phyloP scores from a whole-genome alignment of 2,888 invertebrate species.

The Tridacna gigas region DNA sequence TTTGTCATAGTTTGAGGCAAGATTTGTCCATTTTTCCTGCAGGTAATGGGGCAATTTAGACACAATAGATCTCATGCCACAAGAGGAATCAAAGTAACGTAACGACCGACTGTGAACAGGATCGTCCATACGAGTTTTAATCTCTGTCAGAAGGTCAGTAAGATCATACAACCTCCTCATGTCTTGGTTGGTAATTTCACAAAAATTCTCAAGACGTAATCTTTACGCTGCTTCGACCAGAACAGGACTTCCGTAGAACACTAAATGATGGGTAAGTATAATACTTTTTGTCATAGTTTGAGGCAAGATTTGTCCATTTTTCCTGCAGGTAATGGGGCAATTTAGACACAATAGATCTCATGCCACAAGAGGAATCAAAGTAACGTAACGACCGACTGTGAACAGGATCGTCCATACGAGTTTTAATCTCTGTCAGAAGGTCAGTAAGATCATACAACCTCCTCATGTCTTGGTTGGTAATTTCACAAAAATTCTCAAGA shows the following conservation, averaged over 20 bases:
- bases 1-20: constrained; percentile 35
- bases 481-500: constrained; percentile 39
- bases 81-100: constrained; percentile 51
- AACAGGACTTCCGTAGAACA: constrained; percentile 40
- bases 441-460: constrained; percentile 53
- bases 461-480: constrained; percentile 36
- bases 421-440: constrained; percentile 40
- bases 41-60: constrained; percentile 38
- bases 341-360: constrained; percentile 47
- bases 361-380: constrained; percentile 49
- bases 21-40: constrained; percentile 52
- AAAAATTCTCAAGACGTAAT: constrained; percentile 34
- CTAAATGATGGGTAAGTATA: constrained; percentile 39
- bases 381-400: constrained; percentile 36
- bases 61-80: constrained; percentile 46
- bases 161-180: constrained; percentile 45
- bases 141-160: constrained; percentile 31
- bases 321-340: constrained; percentile 42
- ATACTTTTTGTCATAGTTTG: constrained; percentile 27
- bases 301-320: constrained; percentile 48
- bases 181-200: constrained; percentile 37
- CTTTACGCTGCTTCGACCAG: constrained; percentile 38
- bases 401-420: constrained; percentile 32
- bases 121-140: constrained; percentile 25
- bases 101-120: constrained; percentile 34